Conservation (phyloP, 2,113 vertebrate genomes). For the Aldabrachelys gigantea region DNA sequence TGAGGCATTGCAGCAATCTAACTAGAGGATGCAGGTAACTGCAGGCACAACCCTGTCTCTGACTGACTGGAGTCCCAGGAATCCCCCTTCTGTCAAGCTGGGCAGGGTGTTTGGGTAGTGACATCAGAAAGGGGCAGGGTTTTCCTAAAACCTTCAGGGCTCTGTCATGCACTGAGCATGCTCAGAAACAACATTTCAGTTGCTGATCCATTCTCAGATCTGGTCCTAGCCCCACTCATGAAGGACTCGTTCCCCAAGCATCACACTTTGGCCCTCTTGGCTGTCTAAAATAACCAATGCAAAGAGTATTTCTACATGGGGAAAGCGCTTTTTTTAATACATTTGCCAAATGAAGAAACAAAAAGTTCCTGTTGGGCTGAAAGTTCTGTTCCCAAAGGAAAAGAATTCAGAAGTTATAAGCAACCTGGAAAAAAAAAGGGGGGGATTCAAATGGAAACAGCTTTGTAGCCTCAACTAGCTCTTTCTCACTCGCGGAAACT, state of each 20-base stretch:
- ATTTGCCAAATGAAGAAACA: background rate
- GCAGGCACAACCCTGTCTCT: background rate
- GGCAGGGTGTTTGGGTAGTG: background rate
- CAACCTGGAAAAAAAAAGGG: background rate
- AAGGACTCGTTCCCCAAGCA: too few species aligned
- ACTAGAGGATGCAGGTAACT: background rate
- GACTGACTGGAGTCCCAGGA: background rate
- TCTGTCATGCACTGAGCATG: background rate
- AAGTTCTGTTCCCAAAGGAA: background rate
- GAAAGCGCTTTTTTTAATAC: too few species aligned
- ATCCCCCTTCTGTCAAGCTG: background rate
- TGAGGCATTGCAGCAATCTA: background rate
- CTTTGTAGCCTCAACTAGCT: background rate
- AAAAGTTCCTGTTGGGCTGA: background rate
- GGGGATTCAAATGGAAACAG: background rate
- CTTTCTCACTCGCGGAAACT: accelerated
- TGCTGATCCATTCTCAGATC: background rate
- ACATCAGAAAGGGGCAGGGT: background rate
- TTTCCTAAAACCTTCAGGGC: too few species aligned
- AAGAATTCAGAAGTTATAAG: background rate
- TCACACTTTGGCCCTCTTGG: background rate
- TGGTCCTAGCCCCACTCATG: too few species aligned
- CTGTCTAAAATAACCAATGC: background rate
- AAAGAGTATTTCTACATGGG: background rate
- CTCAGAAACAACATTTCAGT: background rate